These are phyloP conservation scores for Orchestia grillus DNA, from an alignment of 1,140 invertebrate species.

Conservation along the genomic window DNA sequence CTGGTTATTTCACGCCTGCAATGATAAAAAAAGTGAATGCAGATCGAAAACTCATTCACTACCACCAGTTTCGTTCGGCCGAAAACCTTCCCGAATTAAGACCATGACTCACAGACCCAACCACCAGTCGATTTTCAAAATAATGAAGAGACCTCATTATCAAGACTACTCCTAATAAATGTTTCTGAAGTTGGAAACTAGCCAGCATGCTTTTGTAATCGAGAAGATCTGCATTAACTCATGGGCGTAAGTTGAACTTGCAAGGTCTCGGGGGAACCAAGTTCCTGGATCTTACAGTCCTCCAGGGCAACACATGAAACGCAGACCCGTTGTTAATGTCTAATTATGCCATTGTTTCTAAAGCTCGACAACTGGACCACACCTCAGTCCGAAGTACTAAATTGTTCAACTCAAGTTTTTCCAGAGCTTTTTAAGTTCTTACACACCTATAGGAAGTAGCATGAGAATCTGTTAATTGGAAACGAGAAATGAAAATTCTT, in stretches of 20 bases:
- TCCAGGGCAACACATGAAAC: constrained; percentile 39
- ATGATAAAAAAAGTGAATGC: neutral
- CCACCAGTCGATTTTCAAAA: constrained; percentile 29
- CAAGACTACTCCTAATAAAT: constrained; percentile 36
- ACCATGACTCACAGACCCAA: neutral
- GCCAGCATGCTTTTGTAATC: constrained; percentile 18
- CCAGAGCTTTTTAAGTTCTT: neutral
- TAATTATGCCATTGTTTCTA: constrained; percentile 47
- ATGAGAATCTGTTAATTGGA: neutral
- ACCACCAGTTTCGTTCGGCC: neutral
- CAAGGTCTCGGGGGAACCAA: constrained; percentile 45
- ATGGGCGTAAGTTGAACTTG: constrained; percentile 49
- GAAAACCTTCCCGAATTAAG: neutral
- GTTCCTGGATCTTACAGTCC: constrained; percentile 18
- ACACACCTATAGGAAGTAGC: neutral
- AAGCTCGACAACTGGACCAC: constrained; percentile 22
- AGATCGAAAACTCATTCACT: neutral
- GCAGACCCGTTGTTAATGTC: constrained; percentile 44
- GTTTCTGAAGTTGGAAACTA: constrained; percentile 45
- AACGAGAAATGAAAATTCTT: neutral
- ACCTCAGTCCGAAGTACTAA: neutral
- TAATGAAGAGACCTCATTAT: constrained; percentile 41
- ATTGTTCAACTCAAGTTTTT: constrained; percentile 5
- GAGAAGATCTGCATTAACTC: constrained; percentile 55
- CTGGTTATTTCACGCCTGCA: neutral